Conservation (phyloP, 2,888 invertebrate species). For the Plemyria rubiginata region DNA sequence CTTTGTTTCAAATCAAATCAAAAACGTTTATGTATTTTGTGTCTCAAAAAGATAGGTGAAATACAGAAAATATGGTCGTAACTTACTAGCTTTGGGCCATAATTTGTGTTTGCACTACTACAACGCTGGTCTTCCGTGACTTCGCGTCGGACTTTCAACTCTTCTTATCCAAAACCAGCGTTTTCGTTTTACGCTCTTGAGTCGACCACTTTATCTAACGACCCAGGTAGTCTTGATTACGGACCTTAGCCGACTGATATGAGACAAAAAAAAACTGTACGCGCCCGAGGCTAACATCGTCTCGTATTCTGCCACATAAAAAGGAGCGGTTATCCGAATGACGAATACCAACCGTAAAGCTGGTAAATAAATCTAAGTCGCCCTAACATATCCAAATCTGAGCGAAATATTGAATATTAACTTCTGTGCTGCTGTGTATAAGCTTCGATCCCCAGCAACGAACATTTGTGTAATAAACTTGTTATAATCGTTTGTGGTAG, state of each 20-base stretch:
- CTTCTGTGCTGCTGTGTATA: too few species aligned
- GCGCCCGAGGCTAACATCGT: conserved; percentile 23
- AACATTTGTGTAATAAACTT: too few species aligned
- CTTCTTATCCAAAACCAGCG: background rate
- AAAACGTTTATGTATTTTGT: too few species aligned
- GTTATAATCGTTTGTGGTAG: too few species aligned
- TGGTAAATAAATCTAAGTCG: conserved; percentile 13
- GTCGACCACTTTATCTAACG: background rate
- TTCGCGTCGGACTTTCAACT: too few species aligned
- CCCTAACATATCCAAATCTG: background rate
- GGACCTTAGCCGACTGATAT: conserved; percentile 22
- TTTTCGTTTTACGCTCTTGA: conserved; percentile 1
- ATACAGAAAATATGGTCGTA: too few species aligned
- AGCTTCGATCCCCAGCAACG: too few species aligned
- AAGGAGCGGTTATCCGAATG: conserved; percentile 10
- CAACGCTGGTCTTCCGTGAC: too few species aligned
- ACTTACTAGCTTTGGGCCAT: too few species aligned
- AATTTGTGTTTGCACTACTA: too few species aligned
- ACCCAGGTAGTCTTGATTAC: conserved; percentile 32
- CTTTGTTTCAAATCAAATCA: too few species aligned
- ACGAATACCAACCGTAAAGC: conserved; percentile 13
- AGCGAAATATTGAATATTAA: background rate
- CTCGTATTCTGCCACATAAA: conserved; percentile 22
- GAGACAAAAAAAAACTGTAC: conserved; percentile 20
- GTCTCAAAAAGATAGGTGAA: too few species aligned